A percentile compares a stretch with the other conserved stretches of the same genome.
These are phyloP conservation scores for Torymus texanus DNA, from an alignment of 2,888 invertebrate species.

Conservation along the genomic window DNA sequence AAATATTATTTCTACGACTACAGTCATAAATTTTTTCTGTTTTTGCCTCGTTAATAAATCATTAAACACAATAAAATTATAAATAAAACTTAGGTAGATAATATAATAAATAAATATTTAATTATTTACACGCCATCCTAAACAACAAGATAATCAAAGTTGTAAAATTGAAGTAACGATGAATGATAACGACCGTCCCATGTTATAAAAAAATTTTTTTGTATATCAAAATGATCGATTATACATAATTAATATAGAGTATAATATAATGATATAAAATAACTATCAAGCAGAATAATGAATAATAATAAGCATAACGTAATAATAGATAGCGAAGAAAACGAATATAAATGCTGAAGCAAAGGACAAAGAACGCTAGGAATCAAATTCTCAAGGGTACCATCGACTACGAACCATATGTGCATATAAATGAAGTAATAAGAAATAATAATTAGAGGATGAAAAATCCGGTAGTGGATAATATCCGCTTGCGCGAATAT, in stretches of 20 bases:
- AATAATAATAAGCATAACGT: background rate
- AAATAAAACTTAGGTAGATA: background rate
- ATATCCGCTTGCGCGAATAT: too few species aligned
- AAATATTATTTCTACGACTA: too few species aligned
- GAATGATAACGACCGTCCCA: conserved; percentile 56
- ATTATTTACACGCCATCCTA: background rate
- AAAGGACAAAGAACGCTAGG: too few species aligned
- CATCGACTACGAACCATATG: too few species aligned
- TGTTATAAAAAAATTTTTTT: conserved; percentile 50
- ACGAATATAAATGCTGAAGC: too few species aligned
- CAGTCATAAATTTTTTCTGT: too few species aligned
- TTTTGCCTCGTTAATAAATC: too few species aligned
- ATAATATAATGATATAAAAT: too few species aligned
- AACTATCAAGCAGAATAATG: background rate
- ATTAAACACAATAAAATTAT: too few species aligned
- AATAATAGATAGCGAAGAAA: too few species aligned
- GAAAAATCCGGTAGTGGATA: too few species aligned
- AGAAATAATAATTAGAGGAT: background rate
- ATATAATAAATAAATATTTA: background rate
- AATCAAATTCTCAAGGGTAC: background rate
- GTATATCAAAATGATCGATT: conserved; percentile 24
- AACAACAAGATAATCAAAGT: background rate
- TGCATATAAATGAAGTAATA: background rate
- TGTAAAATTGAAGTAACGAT: background rate
- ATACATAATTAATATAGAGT: background rate